Base-by-base conservation (phyloP, 1,140 invertebrate species). In the Magallana ariakensis region DNA sequence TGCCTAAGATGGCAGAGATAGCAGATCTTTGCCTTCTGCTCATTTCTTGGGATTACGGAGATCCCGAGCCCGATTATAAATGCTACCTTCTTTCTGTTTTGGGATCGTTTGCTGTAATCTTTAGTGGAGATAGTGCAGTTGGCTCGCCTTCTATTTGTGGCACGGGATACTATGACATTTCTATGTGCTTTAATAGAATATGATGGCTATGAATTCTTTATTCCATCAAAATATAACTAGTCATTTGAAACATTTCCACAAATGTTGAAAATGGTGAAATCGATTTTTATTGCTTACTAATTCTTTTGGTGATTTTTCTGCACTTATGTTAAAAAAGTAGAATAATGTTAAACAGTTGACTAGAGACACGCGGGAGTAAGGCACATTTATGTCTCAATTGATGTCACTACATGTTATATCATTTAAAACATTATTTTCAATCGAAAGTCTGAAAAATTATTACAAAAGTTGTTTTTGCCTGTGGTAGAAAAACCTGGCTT, bases 11-110 rank as follows among this genome's bases (percentile, higher is more conserved):
- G n/a, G 81, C 26, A 58, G 62, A 83, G 86, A 87, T 87, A 62
- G 54, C 56, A 26, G 57, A 84, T 80, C 70, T 70, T 80, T 85
- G 80, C 46, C 55, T 75, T 53, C 60, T 56, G 82, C 86, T 80
- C 86, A 87, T 87, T 87, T 75, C 86, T 55, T 46, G 33, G 86
- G 86, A 87, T 87, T 87, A 87, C 33, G 22, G 54, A 16, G 82
- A 83, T 58, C 80, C 70, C 80, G 82, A 58, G 54, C 82, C 56
- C 82, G 56, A 57, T 84, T 57, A 54, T 22, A 19, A 58, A 84
- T 84, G 66, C 54, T 82, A 82, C 80, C 54, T 82, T 82, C 57
- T 33, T 84, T 54, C 55, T 22, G 57, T 84, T 46, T 33, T 60
- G 84, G 75, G 57, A 87, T 83, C 53, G 84, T 70, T 55, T 75